Conservation (phyloP, 2,888 invertebrate genomes). For the Imbricaverruca yamaguchii region DNA sequence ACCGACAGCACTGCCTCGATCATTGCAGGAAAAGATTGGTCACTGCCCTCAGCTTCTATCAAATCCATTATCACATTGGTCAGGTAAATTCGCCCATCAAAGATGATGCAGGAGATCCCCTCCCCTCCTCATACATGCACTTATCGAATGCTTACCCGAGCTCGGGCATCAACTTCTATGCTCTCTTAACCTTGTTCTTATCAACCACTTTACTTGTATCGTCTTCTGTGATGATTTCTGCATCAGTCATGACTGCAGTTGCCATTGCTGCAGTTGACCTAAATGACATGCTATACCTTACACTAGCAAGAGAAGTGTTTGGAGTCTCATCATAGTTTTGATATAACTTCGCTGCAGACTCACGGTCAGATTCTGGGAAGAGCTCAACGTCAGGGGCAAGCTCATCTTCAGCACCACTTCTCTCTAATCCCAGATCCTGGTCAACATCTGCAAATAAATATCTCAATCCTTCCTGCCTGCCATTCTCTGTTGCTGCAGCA, state of each 20-base stretch:
- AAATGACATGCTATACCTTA: background rate
- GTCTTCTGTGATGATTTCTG: background rate
- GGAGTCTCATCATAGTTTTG: background rate
- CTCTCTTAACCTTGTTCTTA: background rate
- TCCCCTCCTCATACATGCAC: background rate
- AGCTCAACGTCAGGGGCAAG: too few species aligned
- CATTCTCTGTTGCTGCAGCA: background rate
- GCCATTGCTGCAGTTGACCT: background rate
- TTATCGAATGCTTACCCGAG: background rate
- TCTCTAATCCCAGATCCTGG: too few species aligned
- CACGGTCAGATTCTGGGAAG: too few species aligned
- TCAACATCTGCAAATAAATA: too few species aligned
- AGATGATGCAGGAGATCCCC: too few species aligned
- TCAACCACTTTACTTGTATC: background rate
- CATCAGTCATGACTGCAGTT: background rate
- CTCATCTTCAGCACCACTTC: too few species aligned
- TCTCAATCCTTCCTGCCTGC: background rate
- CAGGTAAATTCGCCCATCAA: too few species aligned
- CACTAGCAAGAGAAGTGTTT: background rate
- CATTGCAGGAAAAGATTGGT: too few species aligned
- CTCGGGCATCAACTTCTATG: background rate
- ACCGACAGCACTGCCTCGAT: too few species aligned
- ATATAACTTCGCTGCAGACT: background rate
- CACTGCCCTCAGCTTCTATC: too few species aligned
- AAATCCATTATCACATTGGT: too few species aligned